Evolutionary conservation across 2,888 invertebrate genomes (phyloP).

Genomic region (Tolmerus cingulatus): DNA sequence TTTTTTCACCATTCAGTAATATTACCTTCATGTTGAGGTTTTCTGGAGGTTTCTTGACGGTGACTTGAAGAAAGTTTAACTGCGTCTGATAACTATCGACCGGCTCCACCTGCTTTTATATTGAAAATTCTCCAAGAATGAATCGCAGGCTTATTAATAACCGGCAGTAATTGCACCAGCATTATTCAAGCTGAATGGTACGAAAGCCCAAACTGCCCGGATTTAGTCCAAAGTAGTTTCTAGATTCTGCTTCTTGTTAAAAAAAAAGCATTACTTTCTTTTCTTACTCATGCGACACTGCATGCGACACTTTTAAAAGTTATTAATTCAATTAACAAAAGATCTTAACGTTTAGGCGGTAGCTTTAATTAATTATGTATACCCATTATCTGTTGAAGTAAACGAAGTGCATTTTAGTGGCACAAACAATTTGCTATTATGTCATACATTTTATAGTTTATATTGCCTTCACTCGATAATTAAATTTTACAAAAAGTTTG

Average conservation of each 20-base stretch:
- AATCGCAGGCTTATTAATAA: not conserved
- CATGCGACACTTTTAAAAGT: not conserved
- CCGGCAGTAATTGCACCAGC: not conserved
- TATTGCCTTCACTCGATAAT: too few relatives aligned
- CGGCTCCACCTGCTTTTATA: slow-evolving; percentile 7
- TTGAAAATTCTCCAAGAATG: not conserved
- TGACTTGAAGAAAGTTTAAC: not conserved
- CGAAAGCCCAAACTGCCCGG: not conserved
- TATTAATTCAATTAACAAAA: not conserved
- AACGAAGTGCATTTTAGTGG: not conserved
- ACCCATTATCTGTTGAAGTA: not conserved
- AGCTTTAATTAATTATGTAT: not conserved
- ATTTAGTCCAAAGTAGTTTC: not conserved
- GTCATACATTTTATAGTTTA: too few relatives aligned
- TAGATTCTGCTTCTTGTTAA: not conserved
- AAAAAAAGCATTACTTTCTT: not conserved
- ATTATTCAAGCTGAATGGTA: not conserved
- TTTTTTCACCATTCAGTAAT: not conserved
- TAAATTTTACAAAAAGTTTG: too few relatives aligned
- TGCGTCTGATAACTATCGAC: not conserved
- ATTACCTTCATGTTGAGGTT: slow-evolving; percentile 33
- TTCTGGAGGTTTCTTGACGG: not conserved
- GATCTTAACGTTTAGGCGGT: not conserved
- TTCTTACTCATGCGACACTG: not conserved
- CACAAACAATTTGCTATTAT: not conserved